Evolutionary conservation across 1,140 invertebrate genomes (phyloP), one percentile per base, ranked within the genome.

Genomic region (Macrocentrus cingulum): DNA sequence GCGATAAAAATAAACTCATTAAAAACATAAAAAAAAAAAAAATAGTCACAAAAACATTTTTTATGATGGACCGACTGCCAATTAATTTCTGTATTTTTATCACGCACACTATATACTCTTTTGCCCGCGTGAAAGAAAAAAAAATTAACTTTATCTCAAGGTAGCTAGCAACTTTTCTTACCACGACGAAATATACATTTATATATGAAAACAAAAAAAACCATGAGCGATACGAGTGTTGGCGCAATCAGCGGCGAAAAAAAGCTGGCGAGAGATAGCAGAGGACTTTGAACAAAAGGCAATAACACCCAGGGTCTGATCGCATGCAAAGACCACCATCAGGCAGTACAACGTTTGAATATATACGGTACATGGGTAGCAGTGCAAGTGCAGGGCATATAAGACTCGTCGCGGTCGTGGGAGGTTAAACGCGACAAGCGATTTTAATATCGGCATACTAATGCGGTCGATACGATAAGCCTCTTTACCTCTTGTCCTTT

Each of bases 401-500:
- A 46, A 42, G 29, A 48, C 49, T 32, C n/a, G 20, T 36, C 23
- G 29, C 18, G 18, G 15, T 25, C 22, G 41, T 25, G 15, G 32
- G n/a, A 45, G 59, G 52, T 61, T 58, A 57, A 55, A 57, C 49
- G 60, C 45, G 56, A 50, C 60, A 59, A 55, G 51, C 51, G 54
- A 63, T 63, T 63, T 63, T 55, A 60, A 60, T 56, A 63, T 63
- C 54, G 51, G 25, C 61, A n/a, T n/a, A 45, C 56, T 63, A 59
- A 63, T 62, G 56, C 46, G 45, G 36, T 42, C 60, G 62, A 68
- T 65, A 64, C 60, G 66, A 67, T 70, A 71, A 71, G 69, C 68
- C 60, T 53, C 34, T 46, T 0, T 23, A 13, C 34, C 34, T 19
- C 20, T 15, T 37, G 16, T 20, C 34, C 49, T 51, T 32, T 37